Percentiles rank a stretch among this genome's conserved stretches.
These are phyloP conservation scores for Drosophila novamexicana DNA, from an alignment of 1,140 invertebrate genomes.

Conservation along the genomic window DNA sequence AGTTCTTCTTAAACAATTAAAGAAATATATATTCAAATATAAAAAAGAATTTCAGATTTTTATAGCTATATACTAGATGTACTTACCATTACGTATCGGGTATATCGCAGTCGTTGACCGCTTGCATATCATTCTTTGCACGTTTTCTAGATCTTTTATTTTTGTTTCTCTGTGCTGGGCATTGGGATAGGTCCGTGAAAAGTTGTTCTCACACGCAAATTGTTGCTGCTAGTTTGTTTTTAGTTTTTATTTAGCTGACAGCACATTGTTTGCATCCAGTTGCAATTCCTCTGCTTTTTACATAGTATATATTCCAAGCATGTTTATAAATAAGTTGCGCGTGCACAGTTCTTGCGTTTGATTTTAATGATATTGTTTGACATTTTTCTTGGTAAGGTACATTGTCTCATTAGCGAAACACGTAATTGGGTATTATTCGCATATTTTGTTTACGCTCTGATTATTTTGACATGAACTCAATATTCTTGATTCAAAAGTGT, in stretches of 20 bases:
- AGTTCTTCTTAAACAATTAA: too few relatives aligned
- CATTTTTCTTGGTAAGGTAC: too few relatives aligned
- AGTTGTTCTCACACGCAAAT: constrained; percentile 23
- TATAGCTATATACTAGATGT: too few relatives aligned
- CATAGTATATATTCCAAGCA: background rate
- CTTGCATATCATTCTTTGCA: background rate
- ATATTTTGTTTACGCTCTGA: constrained; percentile 22
- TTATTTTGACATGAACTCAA: constrained; percentile 9
- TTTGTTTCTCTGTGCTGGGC: constrained; percentile 6
- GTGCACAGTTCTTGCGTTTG: background rate
- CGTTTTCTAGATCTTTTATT: constrained; percentile 15
- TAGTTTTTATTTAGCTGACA: constrained; percentile 25
- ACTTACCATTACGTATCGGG: background rate
- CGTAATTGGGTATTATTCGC: background rate
- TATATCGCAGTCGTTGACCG: constrained; percentile 4
- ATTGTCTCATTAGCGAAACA: background rate
- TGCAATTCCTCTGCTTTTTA: background rate
- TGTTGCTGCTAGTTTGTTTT: constrained; percentile 3
- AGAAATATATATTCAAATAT: too few relatives aligned
- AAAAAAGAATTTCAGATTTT: too few relatives aligned
- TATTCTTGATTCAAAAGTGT: constrained; percentile 15
- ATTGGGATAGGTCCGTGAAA: constrained; percentile 58
- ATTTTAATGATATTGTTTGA: background rate
- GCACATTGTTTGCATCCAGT: constrained; percentile 15
- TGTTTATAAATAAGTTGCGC: constrained; percentile 1